phyloP scores from a whole-genome alignment of 2,797 vertebrate species.

The Odontamblyopus lacepedii region DNA sequence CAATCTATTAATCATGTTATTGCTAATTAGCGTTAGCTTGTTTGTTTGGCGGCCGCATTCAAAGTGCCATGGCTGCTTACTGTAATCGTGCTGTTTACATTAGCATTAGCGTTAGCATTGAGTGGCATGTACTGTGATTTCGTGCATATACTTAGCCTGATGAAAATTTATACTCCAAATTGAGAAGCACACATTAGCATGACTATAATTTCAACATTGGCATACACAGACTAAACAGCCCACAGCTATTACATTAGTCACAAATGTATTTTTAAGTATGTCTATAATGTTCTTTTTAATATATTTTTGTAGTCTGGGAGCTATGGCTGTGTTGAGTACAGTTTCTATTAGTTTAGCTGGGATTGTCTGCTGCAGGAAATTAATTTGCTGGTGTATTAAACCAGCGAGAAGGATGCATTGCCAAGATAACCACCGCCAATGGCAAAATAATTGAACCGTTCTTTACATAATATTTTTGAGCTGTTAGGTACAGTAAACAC shows the following conservation, averaged over 20 bases:
- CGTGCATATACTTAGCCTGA: slow-evolving; percentile 5
- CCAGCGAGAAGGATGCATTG: slow-evolving; percentile 14
- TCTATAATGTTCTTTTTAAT: neutral
- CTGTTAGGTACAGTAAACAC: slow-evolving; percentile 6
- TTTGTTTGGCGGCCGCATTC: neutral
- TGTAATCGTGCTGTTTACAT: slow-evolving; percentile 5
- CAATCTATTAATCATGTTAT: slow-evolving; percentile 1
- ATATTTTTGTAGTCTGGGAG: slow-evolving; percentile 10
- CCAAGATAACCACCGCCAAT: slow-evolving; percentile 4
- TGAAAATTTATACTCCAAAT: slow-evolving; percentile 3
- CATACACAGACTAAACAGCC: slow-evolving; percentile 9
- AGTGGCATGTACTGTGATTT: slow-evolving; percentile 4
- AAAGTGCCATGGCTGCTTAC: slow-evolving; percentile 8
- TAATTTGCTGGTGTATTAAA: slow-evolving; percentile 24
- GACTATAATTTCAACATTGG: neutral
- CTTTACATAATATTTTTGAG: slow-evolving; percentile 6
- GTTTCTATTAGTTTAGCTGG: slow-evolving; percentile 22
- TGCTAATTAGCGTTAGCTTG: neutral
- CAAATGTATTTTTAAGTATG: slow-evolving; percentile 5
- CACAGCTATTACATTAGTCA: neutral
- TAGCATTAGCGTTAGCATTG: slow-evolving; percentile 4
- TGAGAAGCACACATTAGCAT: slow-evolving; percentile 11
- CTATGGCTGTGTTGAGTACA: slow-evolving; percentile 11
- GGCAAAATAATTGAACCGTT: slow-evolving; percentile 9
- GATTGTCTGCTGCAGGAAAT: slow-evolving; percentile 43